Evolutionary conservation across 2,888 invertebrate species (phyloP).

Genomic region (Nemoura dubitans): DNA sequence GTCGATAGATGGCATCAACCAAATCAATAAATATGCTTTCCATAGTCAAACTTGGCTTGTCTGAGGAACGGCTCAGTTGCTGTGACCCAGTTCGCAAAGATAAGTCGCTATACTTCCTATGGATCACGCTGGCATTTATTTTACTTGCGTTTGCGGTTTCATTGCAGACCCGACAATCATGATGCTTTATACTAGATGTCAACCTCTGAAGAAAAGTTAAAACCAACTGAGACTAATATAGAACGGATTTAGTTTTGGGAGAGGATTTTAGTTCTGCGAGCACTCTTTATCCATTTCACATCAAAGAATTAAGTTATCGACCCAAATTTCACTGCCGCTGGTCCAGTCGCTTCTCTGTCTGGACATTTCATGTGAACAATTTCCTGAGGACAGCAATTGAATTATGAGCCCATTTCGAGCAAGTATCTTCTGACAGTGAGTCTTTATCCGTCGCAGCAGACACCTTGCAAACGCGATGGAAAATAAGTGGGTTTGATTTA

Average conservation of each 20-base stretch:
- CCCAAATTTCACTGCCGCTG: not conserved
- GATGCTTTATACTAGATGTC: not conserved
- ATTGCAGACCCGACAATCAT: not conserved
- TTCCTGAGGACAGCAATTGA: not conserved
- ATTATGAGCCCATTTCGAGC: not conserved
- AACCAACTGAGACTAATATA: not conserved
- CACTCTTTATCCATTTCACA: not conserved
- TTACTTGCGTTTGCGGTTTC: not conserved
- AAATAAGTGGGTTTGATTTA: not conserved
- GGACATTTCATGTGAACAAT: not conserved
- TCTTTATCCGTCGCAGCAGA: not conserved
- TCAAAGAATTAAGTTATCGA: not conserved
- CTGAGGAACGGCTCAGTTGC: not conserved
- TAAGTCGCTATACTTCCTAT: not conserved
- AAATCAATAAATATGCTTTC: constrained; percentile 12
- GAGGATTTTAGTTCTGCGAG: not conserved
- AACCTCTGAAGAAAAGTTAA: not conserved
- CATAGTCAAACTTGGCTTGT: not conserved
- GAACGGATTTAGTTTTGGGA: not conserved
- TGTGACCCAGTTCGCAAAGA: not conserved
- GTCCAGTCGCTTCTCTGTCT: not conserved
- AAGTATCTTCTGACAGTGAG: not conserved
- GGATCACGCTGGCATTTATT: not conserved
- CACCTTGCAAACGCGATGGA: not conserved
- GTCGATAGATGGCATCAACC: not conserved